Percentiles rank a stretch among this genome's conserved stretches.
Conservation (phyloP, 1,140 invertebrate genomes). For the Eulimnadia texana region DNA sequence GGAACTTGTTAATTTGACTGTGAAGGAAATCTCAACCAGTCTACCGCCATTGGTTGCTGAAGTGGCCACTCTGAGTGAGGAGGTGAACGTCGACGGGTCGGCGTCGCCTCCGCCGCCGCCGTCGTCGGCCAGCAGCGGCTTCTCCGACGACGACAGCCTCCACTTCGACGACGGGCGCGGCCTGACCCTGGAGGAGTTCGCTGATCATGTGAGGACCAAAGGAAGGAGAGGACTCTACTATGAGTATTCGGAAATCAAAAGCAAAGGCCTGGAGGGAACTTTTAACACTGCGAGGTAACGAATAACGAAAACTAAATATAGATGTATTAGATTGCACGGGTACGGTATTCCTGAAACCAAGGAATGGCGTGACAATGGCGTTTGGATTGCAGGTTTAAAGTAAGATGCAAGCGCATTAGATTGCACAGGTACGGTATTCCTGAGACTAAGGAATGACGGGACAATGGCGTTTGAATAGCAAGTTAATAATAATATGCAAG, state of each 20-base stretch:
- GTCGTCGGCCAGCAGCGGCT: conserved; percentile 63
- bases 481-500: too few relatives aligned
- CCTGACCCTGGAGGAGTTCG: conserved; percentile 56
- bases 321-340: neutral
- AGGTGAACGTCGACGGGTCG: conserved; percentile 7
- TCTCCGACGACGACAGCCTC: conserved; percentile 73
- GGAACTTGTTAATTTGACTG: conserved; percentile 1
- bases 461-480: too few relatives aligned
- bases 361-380: too few relatives aligned
- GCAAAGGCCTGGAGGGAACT: conserved; percentile 63
- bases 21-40: neutral
- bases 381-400: too few relatives aligned
- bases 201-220: conserved; percentile 53
- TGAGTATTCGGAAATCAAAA: conserved; percentile 73
- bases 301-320: neutral
- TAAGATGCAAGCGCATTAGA: too few relatives aligned
- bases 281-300: conserved; percentile 39
- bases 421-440: too few relatives aligned
- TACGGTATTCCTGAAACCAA: neutral
- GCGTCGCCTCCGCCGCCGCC: conserved; percentile 46
- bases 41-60: conserved; percentile 13
- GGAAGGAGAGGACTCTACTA: conserved; percentile 61
- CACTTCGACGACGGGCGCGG: conserved; percentile 46
- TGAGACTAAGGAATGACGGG: neutral
- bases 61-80: conserved; percentile 14